Conservation (phyloP, 2,797 vertebrate genomes). For the Silurus lanzhouensis region DNA sequence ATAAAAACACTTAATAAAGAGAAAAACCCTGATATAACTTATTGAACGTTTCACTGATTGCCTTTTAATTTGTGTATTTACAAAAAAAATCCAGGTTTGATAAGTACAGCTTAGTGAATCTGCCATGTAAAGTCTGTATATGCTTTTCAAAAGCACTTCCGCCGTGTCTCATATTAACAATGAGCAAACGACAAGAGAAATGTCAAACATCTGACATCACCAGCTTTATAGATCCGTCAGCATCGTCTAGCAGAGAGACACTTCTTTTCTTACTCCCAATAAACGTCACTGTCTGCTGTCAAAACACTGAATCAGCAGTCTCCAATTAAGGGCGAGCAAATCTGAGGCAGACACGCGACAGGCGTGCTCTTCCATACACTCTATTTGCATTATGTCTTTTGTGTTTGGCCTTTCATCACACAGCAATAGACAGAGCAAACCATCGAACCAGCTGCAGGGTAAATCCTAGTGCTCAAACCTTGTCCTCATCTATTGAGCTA, state of each 20-base stretch:
- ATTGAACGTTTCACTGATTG: not conserved
- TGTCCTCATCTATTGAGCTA: conserved; percentile 65
- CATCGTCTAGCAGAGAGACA: conserved; percentile 36
- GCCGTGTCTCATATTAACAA: conserved; percentile 16
- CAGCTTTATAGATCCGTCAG: conserved; percentile 46
- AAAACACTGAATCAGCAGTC: conserved; percentile 71
- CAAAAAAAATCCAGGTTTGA: not conserved
- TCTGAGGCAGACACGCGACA: conserved; percentile 64
- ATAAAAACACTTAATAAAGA: not conserved
- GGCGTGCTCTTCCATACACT: conserved; percentile 50
- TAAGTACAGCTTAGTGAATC: not conserved
- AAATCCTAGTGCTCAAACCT: conserved; percentile 93
- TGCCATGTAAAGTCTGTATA: not conserved
- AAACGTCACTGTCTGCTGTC: conserved; percentile 58
- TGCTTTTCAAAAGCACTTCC: conserved; percentile 13
- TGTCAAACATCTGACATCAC: conserved; percentile 34
- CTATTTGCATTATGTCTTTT: conserved; percentile 73
- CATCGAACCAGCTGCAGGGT: conserved; percentile 82
- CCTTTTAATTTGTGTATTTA: not conserved
- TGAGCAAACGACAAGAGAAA: conserved; percentile 33
- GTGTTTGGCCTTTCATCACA: conserved; percentile 82
- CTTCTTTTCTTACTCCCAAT: conserved; percentile 46
- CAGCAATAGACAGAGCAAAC: conserved; percentile 79
- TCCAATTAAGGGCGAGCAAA: conserved; percentile 70
- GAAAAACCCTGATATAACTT: not conserved